phyloP scores from a whole-genome alignment of 2,113 vertebrate genomes.

The Myxocyprinus asiaticus region DNA sequence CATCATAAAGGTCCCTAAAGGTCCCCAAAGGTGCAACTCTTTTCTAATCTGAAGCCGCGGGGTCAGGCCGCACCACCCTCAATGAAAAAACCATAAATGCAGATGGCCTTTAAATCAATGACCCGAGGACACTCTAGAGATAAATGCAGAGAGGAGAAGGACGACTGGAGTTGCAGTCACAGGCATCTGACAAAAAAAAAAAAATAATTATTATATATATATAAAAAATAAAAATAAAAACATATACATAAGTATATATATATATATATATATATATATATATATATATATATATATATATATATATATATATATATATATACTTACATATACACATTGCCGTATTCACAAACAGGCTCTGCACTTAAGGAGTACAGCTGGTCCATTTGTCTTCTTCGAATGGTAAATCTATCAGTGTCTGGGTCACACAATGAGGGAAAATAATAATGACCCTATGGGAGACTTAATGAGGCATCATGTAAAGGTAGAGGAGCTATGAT shows the following conservation, averaged over 20 bases:
- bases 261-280: too few species aligned
- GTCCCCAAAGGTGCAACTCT: neutral
- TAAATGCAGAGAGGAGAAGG: neutral
- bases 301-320: too few species aligned
- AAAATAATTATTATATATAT: too few species aligned
- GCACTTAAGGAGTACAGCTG: neutral
- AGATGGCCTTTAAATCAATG: constrained; percentile 68
- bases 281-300: too few species aligned
- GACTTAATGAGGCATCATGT: constrained; percentile 44
- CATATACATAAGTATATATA: too few species aligned
- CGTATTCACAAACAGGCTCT: too few species aligned
- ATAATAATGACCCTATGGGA: constrained; percentile 53
- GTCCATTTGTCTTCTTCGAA: constrained; percentile 73
- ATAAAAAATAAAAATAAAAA: too few species aligned
- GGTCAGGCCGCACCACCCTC: constrained; percentile 66
- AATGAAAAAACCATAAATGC: constrained; percentile 59
- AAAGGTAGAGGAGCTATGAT: neutral
- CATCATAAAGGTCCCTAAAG: neutral
- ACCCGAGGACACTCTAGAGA: constrained; percentile 53
- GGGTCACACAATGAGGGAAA: constrained; percentile 39
- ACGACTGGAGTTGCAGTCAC: neutral
- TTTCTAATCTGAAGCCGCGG: constrained; percentile 55
- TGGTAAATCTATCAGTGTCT: constrained; percentile 68
- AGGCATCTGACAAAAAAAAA: neutral
- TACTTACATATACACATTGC: too few species aligned